Evolutionary conservation across 1,140 invertebrate genomes (phyloP).

Genomic region (Panagrolaimus sp.): DNA sequence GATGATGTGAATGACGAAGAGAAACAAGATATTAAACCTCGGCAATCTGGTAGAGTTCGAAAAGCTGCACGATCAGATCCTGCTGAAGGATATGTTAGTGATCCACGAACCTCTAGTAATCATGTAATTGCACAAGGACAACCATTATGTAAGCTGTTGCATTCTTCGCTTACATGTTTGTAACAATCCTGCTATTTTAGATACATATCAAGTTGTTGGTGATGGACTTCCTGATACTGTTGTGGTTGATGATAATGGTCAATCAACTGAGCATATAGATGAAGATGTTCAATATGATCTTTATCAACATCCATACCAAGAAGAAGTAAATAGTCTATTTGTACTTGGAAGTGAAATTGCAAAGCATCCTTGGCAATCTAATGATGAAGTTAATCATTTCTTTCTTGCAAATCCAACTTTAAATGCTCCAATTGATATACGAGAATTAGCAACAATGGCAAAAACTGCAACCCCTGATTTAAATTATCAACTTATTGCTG

Average conservation of each 20-base stretch:
- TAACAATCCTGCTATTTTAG: background rate
- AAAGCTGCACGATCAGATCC: background rate
- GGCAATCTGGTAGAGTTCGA: background rate
- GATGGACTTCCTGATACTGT: background rate
- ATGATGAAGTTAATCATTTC: constrained; percentile 7
- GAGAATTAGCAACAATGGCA: background rate
- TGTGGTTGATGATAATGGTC: background rate
- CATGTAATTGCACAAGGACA: background rate
- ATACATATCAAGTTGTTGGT: constrained; percentile 4
- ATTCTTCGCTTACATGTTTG: background rate
- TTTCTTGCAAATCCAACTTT: constrained; percentile 3
- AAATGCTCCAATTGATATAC: background rate
- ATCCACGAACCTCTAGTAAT: background rate
- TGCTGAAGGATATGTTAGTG: background rate
- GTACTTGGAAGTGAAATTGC: background rate
- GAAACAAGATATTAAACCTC: background rate
- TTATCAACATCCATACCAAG: background rate
- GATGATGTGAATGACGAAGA: background rate
- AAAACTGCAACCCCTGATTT: background rate
- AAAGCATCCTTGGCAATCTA: background rate
- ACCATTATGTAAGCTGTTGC: background rate
- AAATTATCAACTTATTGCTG: background rate
- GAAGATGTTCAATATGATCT: background rate
- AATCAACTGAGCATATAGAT: background rate
- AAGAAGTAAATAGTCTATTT: constrained; percentile 1